phyloP scores from a whole-genome alignment of 2,888 invertebrate genomes.

The Aleiodes alternator region DNA sequence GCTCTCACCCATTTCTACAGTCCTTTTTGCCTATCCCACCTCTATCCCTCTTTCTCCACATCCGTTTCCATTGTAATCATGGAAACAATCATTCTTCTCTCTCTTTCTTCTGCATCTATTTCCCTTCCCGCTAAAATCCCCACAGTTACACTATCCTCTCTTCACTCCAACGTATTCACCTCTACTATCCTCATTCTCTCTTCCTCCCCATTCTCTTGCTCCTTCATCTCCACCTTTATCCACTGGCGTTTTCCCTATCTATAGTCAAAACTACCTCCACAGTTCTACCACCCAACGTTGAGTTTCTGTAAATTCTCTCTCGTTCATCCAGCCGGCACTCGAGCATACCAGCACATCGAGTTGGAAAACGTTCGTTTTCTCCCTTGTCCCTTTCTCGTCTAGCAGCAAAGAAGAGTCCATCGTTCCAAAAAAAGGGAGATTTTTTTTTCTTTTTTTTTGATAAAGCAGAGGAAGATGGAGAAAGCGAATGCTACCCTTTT shows the following conservation, averaged over 20 bases:
- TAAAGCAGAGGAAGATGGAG: too few species aligned
- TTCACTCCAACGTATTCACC: conserved; percentile 43
- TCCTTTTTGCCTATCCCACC: conserved; percentile 54
- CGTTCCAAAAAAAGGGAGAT: not conserved
- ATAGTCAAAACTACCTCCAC: conserved; percentile 27
- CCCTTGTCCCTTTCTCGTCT: conserved; percentile 48
- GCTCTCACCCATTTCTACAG: conserved; percentile 65
- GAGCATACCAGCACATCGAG: conserved; percentile 30
- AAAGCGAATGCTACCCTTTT: conserved; percentile 56
- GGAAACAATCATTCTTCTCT: conserved; percentile 73
- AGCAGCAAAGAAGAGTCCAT: conserved; percentile 48
- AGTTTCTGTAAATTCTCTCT: conserved; percentile 11
- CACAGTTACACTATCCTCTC: conserved; percentile 44
- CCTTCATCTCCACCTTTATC: conserved; percentile 32
- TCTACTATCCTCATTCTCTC: conserved; percentile 18
- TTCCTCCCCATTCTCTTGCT: conserved; percentile 24
- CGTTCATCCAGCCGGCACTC: conserved; percentile 29
- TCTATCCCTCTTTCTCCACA: conserved; percentile 51
- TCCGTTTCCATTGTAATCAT: conserved; percentile 72
- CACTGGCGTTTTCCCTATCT: conserved; percentile 35
- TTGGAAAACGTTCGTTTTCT: conserved; percentile 24
- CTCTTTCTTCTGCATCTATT: conserved; percentile 51
- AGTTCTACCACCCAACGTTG: conserved; percentile 24
- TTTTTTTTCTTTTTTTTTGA: too few species aligned
- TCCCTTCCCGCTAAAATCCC: conserved; percentile 33